phyloP scores from a whole-genome alignment of 2,888 invertebrate genomes.

The Spisula solida region DNA sequence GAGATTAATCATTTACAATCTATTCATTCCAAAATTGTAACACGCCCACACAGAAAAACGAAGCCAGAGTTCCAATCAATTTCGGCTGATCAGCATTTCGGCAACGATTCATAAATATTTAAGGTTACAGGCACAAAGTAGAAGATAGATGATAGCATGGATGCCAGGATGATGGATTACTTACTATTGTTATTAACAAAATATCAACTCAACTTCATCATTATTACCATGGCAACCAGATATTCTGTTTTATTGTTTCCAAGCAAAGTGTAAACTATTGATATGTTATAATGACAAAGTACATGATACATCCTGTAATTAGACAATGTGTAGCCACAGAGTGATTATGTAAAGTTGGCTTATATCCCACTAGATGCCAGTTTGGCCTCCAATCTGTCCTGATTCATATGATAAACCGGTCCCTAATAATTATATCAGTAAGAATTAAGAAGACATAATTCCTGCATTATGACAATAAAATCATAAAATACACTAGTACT shows the following conservation, averaged over 20 bases:
- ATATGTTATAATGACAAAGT: background rate
- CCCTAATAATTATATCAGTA: background rate
- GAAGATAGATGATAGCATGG: background rate
- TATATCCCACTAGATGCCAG: background rate
- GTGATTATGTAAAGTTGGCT: background rate
- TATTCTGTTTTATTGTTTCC: background rate
- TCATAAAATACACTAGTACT: background rate
- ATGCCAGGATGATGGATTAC: background rate
- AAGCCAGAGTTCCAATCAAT: too few relatives aligned
- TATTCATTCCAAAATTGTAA: too few relatives aligned
- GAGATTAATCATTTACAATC: too few relatives aligned
- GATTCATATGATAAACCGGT: background rate
- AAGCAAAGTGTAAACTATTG: background rate
- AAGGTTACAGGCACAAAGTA: background rate
- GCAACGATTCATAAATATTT: conserved; percentile 16
- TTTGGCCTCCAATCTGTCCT: background rate
- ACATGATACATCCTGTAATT: background rate
- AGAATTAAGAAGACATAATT: background rate
- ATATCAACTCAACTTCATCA: background rate
- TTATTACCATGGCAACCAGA: conserved; percentile 7
- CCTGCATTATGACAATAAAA: background rate
- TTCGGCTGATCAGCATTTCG: background rate
- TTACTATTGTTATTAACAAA: background rate
- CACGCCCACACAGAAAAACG: too few relatives aligned
- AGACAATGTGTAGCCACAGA: background rate